Evolutionary conservation across 37 sponge, comb jelly and placozoan genomes (phyloP).

Genomic region (Cladorhizidae sp.): DNA sequence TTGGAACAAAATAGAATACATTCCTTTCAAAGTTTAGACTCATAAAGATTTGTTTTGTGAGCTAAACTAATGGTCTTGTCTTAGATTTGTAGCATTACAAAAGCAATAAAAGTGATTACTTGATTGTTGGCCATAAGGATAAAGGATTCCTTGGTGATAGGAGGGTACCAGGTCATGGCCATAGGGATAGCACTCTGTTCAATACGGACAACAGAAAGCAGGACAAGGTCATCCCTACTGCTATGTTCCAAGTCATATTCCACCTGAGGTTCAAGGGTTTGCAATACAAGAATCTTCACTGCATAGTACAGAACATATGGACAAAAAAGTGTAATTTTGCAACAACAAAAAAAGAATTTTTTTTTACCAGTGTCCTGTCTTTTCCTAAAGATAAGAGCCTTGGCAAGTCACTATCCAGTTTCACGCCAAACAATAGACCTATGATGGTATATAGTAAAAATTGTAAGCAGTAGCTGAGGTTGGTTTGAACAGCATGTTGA

Average conservation of each 20-base stretch:
- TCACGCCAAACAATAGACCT: conserved; percentile 83
- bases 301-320: no score
- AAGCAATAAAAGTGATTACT: conserved; percentile 21
- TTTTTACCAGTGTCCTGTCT: conserved; percentile 79
- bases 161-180: conserved; percentile 87
- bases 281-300: no score
- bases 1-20: no score
- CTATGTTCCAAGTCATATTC: conserved; percentile 90
- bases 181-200: conserved; percentile 95
- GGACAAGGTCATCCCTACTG: conserved; percentile 70
- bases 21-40: no score
- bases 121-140: conserved; percentile 84
- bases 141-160: conserved; percentile 94
- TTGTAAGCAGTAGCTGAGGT: not conserved
- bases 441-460: not conserved
- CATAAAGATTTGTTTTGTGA: not conserved
- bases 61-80: not conserved
- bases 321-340: no score
- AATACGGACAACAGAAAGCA: conserved; percentile 76
- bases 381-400: conserved; percentile 81
- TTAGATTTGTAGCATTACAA: not conserved
- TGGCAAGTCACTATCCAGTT: conserved; percentile 63
- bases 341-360: no score
- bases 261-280: no score
- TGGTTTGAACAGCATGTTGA: not conserved